Evolutionary conservation across 2,797 vertebrate species (phyloP), one percentile per base, ranked within the genome.

Genomic region (Siniperca obscura): DNA sequence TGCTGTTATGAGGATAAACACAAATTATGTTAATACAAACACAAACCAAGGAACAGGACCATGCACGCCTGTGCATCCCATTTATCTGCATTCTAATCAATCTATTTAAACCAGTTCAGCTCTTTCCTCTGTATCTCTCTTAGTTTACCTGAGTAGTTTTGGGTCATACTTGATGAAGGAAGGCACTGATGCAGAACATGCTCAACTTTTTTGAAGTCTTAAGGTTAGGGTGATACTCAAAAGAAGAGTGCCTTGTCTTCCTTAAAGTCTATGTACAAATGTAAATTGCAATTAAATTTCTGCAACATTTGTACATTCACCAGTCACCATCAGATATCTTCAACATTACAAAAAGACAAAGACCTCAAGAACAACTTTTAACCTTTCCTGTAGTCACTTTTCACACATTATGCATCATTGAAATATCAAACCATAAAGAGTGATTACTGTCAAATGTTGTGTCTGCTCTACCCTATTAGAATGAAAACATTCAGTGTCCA

Each of bases 401-500:
- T 30, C 55, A 34, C 17, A 44, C 38, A 59, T 44, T 46, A 44
- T 40, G 17, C 30, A 22, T 44, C 55, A 46, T 34, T 59, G 25
- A 59, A 57, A 59, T 59, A 44, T 46, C 53, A 30, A 21, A 44
- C 38, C 25, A 21, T 27, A 21, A 14, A 71, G 25, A 53, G 25
- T 44, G n/a, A 48, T 57, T 30, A 25, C 13, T 52, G 44, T 66
- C 44, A 46, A 27, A 50, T n/a, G 19, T 40, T 27, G 17, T 46
- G 10, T 59, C 6, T 7, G 42, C 53, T 36, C 17, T 4, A 6
- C 19, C 3, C 14, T 71, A 2, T 52, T 22, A 52, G 25, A 34
- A 61, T 60, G 19, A 48, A 73, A 60, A 72, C 42, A 60, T 60
- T 13, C 36, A 19, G 52, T 36, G 57, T 50, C 42, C 70, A 50